Percentiles rank a stretch among this genome's conserved stretches.
These are phyloP conservation scores for Pseudopipra pipra DNA, from an alignment of 2,113 vertebrate genomes.

Conservation along the genomic window DNA sequence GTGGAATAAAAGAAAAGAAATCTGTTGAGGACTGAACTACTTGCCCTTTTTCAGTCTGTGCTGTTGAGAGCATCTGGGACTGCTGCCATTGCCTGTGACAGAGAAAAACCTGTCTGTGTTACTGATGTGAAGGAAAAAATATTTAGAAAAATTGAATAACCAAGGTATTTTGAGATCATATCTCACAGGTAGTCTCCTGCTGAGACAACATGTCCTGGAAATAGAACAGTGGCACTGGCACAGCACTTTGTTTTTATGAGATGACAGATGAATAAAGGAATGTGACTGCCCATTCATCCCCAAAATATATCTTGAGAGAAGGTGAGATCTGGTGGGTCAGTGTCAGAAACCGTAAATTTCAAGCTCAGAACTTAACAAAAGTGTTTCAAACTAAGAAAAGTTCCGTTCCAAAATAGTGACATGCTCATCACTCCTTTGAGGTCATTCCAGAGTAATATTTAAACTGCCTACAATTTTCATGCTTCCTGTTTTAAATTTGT, in stretches of 20 bases:
- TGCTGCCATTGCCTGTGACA: neutral
- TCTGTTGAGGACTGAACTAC: neutral
- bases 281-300: neutral
- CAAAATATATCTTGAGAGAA: slow-evolving; percentile 2
- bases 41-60: neutral
- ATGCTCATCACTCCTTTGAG: neutral
- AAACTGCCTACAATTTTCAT: neutral
- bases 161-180: neutral
- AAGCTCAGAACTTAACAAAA: neutral
- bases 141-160: neutral
- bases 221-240: neutral
- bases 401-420: neutral
- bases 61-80: neutral
- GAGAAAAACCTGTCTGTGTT: neutral
- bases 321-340: neutral
- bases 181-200: neutral
- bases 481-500: neutral
- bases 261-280: neutral
- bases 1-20: neutral
- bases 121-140: neutral
- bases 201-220: neutral
- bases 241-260: neutral
- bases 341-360: neutral
- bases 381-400: neutral
- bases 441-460: neutral